These are phyloP conservation scores for Motacilla alba DNA, from an alignment of 2,113 vertebrate species.

Conservation along the genomic window DNA sequence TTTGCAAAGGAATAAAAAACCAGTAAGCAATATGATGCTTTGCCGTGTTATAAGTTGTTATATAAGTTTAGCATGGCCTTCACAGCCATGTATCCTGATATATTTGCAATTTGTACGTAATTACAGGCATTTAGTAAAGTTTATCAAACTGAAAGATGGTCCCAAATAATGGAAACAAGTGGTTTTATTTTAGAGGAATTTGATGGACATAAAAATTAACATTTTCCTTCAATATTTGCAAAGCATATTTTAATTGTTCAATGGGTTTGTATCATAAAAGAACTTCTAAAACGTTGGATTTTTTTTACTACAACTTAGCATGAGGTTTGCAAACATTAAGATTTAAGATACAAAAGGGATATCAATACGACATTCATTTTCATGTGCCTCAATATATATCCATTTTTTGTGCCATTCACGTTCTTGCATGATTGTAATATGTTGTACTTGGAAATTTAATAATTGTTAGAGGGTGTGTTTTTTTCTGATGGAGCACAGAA, in stretches of 20 bases:
- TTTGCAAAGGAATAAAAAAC: background rate
- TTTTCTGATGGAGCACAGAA: background rate
- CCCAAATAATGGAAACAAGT: background rate
- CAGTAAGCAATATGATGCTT: background rate
- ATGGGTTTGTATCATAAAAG: background rate
- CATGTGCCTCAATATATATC: constrained; percentile 15
- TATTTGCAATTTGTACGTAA: background rate
- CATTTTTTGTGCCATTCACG: constrained; percentile 15
- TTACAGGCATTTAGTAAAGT: background rate
- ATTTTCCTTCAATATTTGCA: background rate
- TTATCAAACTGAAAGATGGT: background rate
- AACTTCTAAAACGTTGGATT: background rate
- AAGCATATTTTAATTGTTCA: background rate
- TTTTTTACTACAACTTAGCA: background rate
- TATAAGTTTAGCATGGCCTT: background rate
- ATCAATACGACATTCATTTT: background rate
- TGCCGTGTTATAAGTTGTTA: background rate
- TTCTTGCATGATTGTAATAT: constrained; percentile 23
- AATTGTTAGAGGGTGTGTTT: background rate
- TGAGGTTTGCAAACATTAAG: background rate
- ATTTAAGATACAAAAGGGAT: background rate
- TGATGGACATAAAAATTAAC: background rate
- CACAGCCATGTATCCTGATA: background rate
- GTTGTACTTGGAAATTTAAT: background rate
- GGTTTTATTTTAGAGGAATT: background rate